Base-by-base conservation (phyloP, 2,888 invertebrate species). In the Ernsta delagoae region DNA sequence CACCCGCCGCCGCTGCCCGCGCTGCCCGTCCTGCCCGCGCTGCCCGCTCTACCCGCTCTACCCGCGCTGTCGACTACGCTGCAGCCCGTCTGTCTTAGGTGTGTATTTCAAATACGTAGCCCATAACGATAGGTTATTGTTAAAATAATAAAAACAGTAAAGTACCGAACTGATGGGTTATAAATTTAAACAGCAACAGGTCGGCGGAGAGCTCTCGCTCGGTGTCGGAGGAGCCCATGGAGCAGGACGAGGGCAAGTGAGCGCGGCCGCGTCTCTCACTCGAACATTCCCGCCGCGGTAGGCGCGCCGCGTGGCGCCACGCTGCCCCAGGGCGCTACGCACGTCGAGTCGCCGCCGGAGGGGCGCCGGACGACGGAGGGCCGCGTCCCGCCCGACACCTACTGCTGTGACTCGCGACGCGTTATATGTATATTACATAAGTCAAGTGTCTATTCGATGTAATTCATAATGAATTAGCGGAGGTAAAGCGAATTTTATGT, bases 211-310 rank as follows among this genome's bases (percentile, higher is more conserved):
- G 95, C 85, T 95, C 96, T 80, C 95, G 95, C 78, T 95, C 96
- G 84, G 95, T 94, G 83, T 95, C 96, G 71, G 96, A 96, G 82
- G 97, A 97, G 90, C 97, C 97, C 64, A 97, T 97, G 97, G 97
- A 97, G 86, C 96, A 97, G 90, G 97, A 97, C 90, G 97, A 97
- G 86, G 95, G 94, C 82, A 96, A 96, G 94, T 96, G 95, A 95
- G 87, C 76, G 73, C n/a, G 69, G 63, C 69, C 65, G 59, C 71
- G 36, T 69, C 57, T 50, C 66, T 71, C 73, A 60, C 72, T 70
- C 72, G 54, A 53, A 71, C 75, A 72, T 78, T 72, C 73, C 65
- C 70, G 73, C 71, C 48, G 48, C 60, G 66, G 54, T n/a, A 5
- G 4, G 36, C 36, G 36, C 36, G 36, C 36, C 16, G 64, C 60